phyloP scores from a whole-genome alignment of 1,140 invertebrate genomes.

The Bombus confusus region DNA sequence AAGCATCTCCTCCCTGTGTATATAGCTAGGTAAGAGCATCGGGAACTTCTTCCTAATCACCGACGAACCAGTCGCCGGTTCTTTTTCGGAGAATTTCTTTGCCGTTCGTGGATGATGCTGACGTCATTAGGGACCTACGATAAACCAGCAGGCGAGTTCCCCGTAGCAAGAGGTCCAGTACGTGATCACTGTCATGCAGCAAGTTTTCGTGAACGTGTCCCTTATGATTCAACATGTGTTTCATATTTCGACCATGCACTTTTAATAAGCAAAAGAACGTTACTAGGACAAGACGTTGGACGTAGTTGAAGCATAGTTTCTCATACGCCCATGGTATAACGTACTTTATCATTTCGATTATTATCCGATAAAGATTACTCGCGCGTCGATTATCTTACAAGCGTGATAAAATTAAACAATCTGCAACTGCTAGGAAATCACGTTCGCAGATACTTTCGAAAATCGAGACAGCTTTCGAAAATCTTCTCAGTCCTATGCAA shows the following conservation, averaged over 20 bases:
- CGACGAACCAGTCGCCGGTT: not conserved
- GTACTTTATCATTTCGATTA: not conserved
- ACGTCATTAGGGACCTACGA: slow-evolving; percentile 31
- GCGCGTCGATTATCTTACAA: not conserved
- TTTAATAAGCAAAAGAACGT: not conserved
- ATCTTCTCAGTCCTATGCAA: no score
- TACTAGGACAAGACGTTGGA: not conserved
- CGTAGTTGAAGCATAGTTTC: not conserved
- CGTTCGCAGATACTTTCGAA: no score
- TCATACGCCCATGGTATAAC: not conserved
- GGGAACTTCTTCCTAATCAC: slow-evolving; percentile 17
- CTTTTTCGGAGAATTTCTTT: slow-evolving; percentile 42
- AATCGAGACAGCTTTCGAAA: no score
- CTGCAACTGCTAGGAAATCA: no score
- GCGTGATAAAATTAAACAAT: not conserved
- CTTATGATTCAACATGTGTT: not conserved
- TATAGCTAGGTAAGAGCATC: not conserved
- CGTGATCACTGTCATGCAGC: slow-evolving; percentile 26
- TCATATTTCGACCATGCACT: not conserved
- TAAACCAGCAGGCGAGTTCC: slow-evolving; percentile 23
- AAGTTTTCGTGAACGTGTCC: slow-evolving; percentile 1
- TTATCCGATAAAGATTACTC: not conserved
- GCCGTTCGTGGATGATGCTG: slow-evolving; percentile 16
- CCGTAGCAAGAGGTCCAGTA: slow-evolving; percentile 4
- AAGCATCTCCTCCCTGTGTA: slow-evolving; percentile 30